A percentile compares a stretch with the other conserved stretches of the same genome.
These are phyloP conservation scores for Ormyrus thymus DNA, from an alignment of 2,888 invertebrate genomes.

Conservation along the genomic window DNA sequence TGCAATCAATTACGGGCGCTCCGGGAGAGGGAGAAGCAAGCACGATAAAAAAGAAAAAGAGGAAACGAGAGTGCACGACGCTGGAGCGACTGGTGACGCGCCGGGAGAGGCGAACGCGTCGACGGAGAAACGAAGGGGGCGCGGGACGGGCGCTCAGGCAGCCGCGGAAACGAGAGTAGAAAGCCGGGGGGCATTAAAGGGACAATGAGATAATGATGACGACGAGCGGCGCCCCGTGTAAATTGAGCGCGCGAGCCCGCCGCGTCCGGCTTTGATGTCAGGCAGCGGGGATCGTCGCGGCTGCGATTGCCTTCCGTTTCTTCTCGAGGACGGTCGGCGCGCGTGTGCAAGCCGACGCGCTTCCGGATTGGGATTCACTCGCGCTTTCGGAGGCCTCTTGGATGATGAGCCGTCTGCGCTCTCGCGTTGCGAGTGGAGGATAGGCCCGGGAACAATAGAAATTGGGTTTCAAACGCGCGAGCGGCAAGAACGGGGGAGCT, in stretches of 20 bases:
- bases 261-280: no score
- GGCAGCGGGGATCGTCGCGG: background rate
- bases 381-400: no score
- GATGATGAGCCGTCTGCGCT: no score
- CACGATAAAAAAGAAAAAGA: background rate
- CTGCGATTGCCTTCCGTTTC: no score
- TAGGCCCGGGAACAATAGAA: no score
- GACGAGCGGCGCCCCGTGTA: background rate
- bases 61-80: conserved; percentile 1
- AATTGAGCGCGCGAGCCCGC: background rate
- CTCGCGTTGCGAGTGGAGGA: no score
- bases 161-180: conserved; percentile 32
- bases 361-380: no score
- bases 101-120: background rate
- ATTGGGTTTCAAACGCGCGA: no score
- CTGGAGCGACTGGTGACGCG: background rate
- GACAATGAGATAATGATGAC: conserved; percentile 44
- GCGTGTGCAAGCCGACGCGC: no score
- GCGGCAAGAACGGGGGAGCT: no score
- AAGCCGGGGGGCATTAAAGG: conserved; percentile 33
- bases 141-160: no score
- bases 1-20: conserved; percentile 40
- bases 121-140: background rate
- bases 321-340: no score
- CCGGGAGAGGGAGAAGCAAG: background rate